Evolutionary conservation across 2,888 invertebrate genomes (phyloP).

Genomic region (Pristionchus mayeri): DNA sequence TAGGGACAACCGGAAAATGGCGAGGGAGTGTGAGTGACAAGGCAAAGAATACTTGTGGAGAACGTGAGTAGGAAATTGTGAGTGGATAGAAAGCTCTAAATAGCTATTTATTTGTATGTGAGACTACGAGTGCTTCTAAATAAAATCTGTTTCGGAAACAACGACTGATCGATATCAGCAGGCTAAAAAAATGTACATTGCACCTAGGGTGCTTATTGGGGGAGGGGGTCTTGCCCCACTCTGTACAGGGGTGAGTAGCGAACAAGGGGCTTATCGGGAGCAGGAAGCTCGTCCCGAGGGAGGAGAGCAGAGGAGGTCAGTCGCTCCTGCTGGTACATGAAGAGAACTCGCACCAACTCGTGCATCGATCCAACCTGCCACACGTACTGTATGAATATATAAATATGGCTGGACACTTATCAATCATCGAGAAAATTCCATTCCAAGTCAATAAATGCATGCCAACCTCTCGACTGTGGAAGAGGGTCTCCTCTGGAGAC

Average conservation of each 20-base stretch:
- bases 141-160: background rate
- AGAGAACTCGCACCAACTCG: slow-evolving; percentile 1
- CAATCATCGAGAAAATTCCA: too few species aligned
- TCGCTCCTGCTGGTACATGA: background rate
- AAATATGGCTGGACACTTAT: too few species aligned
- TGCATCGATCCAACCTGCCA: background rate
- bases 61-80: background rate
- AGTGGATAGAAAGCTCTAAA: background rate
- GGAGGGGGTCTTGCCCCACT: too few species aligned
- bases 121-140: background rate
- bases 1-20: background rate
- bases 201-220: background rate
- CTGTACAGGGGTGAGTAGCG: slow-evolving; percentile 10
- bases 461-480: background rate
- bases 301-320: background rate
- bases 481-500: background rate
- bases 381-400: background rate
- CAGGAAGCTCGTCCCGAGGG: background rate
- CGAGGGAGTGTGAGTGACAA: background rate
- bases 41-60: background rate
- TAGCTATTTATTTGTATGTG: slow-evolving; percentile 8
- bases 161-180: background rate
- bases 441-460: background rate
- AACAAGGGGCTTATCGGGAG: background rate
- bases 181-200: background rate